A percentile compares a stretch with the other conserved stretches of the same genome.
These are phyloP conservation scores for Pygoscelis antarcticus DNA, from an alignment of 2,113 vertebrate species.

Conservation along the genomic window DNA sequence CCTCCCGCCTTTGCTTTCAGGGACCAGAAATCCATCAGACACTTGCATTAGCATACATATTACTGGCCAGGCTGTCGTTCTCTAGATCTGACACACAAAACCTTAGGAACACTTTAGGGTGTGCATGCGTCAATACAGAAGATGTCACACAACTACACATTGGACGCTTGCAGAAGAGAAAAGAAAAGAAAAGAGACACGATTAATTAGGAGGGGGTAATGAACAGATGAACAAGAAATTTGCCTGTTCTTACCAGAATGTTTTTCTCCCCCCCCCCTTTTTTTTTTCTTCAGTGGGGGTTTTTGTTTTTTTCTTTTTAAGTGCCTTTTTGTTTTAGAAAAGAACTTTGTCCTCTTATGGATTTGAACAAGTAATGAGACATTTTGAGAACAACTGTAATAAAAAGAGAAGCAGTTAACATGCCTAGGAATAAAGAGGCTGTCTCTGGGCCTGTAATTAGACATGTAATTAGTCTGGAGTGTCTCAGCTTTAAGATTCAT, in stretches of 20 bases:
- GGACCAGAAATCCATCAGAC: not conserved
- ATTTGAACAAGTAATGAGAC: not conserved
- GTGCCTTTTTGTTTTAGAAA: not conserved
- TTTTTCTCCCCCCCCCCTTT: not conserved
- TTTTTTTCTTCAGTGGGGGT: accelerated
- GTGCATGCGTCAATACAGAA: not conserved
- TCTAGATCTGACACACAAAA: not conserved
- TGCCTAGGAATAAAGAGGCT: not conserved
- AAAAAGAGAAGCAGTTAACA: not conserved
- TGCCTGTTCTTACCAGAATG: not conserved
- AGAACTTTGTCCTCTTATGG: not conserved
- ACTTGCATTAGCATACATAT: not conserved
- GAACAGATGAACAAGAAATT: not conserved
- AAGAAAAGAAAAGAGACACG: not conserved
- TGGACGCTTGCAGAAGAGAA: accelerated
- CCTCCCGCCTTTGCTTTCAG: not conserved
- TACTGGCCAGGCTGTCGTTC: not conserved
- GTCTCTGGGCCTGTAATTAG: not conserved
- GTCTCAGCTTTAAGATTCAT: not conserved
- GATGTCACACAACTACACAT: not conserved
- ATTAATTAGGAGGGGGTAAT: not conserved
- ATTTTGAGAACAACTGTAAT: not conserved
- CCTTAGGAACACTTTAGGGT: not conserved
- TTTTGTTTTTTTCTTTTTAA: not conserved
- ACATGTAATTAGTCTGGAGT: not conserved